phyloP scores from a whole-genome alignment of 2,113 vertebrate species.

The Porphyrio hochstetteri region DNA sequence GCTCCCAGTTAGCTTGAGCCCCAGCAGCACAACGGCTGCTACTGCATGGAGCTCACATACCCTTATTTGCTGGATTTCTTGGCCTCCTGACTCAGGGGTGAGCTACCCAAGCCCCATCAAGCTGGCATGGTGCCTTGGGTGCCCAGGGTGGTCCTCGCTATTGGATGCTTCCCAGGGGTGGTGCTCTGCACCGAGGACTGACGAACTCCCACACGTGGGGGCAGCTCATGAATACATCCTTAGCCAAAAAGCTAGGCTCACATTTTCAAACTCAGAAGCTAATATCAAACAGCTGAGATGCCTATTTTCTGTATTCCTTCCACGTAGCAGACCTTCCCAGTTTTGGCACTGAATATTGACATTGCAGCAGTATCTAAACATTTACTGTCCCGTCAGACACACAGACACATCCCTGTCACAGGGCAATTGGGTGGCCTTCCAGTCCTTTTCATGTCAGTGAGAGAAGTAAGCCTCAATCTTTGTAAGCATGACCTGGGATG shows the following conservation, averaged over 20 bases:
- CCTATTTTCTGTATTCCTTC: not conserved
- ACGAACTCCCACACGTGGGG: rapidly evolving
- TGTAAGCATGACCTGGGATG: not conserved
- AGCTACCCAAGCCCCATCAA: not conserved
- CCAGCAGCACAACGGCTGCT: not conserved
- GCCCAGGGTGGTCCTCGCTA: not conserved
- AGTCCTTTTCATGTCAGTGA: not conserved
- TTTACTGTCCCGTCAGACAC: not conserved
- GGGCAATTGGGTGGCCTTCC: not conserved
- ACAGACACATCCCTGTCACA: not conserved
- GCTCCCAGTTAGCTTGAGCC: not conserved
- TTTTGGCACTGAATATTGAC: not conserved
- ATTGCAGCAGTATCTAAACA: not conserved
- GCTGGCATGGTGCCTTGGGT: not conserved
- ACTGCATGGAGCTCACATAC: not conserved
- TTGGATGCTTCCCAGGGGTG: not conserved
- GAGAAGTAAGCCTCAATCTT: not conserved
- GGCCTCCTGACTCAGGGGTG: not conserved
- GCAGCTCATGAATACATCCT: rapidly evolving
- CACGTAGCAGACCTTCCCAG: not conserved
- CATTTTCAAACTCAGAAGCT: not conserved
- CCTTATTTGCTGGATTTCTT: not conserved
- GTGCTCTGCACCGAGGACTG: not conserved
- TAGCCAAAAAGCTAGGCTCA: not conserved
- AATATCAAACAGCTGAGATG: not conserved